Conservation (phyloP, 2,888 invertebrate genomes). For the Cantharis lateralis region DNA sequence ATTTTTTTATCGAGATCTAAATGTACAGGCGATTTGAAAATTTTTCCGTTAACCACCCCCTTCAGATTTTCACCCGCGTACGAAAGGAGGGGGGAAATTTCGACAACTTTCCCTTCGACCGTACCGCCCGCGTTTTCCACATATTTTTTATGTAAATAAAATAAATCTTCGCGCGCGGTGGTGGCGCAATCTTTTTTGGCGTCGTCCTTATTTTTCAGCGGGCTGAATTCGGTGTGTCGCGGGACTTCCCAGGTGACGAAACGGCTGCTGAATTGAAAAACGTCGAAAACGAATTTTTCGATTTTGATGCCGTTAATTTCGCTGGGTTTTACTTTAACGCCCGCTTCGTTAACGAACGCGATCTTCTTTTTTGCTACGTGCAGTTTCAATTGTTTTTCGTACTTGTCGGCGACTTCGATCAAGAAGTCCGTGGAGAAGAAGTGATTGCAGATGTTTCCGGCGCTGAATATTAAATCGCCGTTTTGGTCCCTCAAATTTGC, state of each 20-base stretch:
- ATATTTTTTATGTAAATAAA: constrained; percentile 77
- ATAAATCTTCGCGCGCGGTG: constrained; percentile 80
- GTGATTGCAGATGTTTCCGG: constrained; percentile 98
- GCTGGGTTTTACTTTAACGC: constrained; percentile 73
- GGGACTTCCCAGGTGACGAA: constrained; percentile 93
- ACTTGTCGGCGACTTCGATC: constrained; percentile 68
- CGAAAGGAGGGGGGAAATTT: constrained; percentile 89
- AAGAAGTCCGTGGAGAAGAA: constrained; percentile 91
- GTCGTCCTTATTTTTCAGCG: constrained; percentile 90
- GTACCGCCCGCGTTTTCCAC: constrained; percentile 81
- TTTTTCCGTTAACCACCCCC: constrained; percentile 22
- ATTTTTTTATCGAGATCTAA: constrained; percentile 3
- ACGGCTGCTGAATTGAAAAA: constrained; percentile 89
- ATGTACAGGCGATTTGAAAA: constrained; percentile 25
- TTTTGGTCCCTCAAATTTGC: constrained; percentile 78
- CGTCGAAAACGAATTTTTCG: constrained; percentile 99
- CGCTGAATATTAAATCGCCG: constrained; percentile 85
- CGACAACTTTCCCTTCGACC: constrained; percentile 73
- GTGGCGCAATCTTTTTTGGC: constrained; percentile 89
- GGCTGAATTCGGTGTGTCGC: constrained; percentile 93
- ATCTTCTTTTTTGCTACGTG: constrained; percentile 99
- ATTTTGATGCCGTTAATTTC: constrained; percentile 96
- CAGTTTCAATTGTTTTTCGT: constrained; percentile 78
- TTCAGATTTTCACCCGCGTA: constrained; percentile 88
- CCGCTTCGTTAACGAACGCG: constrained; percentile 75